A percentile compares a stretch with the other conserved stretches of the same genome.
Conservation (phyloP, 2,797 vertebrate genomes). For the Cephalopachus bancanus region DNA sequence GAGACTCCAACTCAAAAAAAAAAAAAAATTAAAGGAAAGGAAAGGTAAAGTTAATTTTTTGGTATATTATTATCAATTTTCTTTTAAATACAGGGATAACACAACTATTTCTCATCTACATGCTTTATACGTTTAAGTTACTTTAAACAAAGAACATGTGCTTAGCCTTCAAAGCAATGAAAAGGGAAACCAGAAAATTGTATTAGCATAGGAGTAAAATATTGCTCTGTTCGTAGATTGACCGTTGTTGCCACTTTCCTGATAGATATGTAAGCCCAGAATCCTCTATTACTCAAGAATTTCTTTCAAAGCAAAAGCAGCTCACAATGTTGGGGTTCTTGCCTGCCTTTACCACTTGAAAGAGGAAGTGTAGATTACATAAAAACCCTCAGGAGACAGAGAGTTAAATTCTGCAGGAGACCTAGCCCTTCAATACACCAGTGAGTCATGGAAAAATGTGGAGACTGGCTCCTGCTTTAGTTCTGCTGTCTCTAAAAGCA, state of each 20-base stretch:
- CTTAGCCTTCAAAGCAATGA: not conserved
- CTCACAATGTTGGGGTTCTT: not conserved
- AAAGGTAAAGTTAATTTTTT: not conserved
- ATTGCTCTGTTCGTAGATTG: not conserved
- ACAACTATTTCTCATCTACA: not conserved
- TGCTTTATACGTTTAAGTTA: not conserved
- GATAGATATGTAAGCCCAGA: not conserved
- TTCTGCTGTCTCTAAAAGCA: constrained; percentile 37
- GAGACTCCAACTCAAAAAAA: too few relatives aligned
- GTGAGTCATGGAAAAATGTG: not conserved
- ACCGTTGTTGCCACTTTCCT: not conserved
- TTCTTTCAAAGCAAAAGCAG: constrained; percentile 23
- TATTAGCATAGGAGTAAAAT: not conserved
- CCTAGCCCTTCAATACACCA: not conserved
- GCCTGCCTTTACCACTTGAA: not conserved
- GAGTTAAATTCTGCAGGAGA: not conserved
- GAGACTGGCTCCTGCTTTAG: not conserved
- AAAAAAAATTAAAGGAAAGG: too few relatives aligned
- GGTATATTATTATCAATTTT: not conserved
- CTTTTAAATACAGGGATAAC: not conserved
- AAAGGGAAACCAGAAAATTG: not conserved
- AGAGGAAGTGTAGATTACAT: not conserved
- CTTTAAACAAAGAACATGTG: not conserved
- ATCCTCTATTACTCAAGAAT: not conserved
- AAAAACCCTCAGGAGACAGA: not conserved